Evolutionary conservation across 2,113 vertebrate genomes (phyloP).

Genomic region (Strix uralensis): DNA sequence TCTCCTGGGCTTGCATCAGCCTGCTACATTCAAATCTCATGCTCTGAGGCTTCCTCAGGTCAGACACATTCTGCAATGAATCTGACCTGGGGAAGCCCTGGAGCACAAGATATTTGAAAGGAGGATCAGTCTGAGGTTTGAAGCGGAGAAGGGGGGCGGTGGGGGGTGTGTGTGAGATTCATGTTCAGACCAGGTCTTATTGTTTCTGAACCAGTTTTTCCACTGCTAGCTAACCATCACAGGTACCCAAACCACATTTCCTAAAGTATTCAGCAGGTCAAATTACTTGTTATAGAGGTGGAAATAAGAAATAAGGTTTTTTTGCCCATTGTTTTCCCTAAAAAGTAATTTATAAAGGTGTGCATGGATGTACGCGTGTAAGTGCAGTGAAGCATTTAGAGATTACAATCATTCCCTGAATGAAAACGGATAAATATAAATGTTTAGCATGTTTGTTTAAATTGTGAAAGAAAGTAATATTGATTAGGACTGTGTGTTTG

Average conservation of each 20-base stretch:
- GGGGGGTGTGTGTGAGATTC: slow-evolving; percentile 28
- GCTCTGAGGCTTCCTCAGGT: slow-evolving; percentile 71
- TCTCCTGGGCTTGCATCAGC: slow-evolving; percentile 63
- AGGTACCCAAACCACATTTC: slow-evolving; percentile 54
- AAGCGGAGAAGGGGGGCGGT: slow-evolving; percentile 11
- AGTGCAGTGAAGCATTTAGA: slow-evolving; percentile 58
- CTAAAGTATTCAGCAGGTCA: slow-evolving; percentile 57
- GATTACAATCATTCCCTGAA: slow-evolving; percentile 32
- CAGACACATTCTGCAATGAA: slow-evolving; percentile 68
- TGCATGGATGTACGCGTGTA: background rate
- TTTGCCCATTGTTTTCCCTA: slow-evolving; percentile 36
- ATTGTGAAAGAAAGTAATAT: slow-evolving; percentile 69
- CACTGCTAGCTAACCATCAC: slow-evolving; percentile 48
- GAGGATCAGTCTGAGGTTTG: slow-evolving; percentile 69
- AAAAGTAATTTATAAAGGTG: slow-evolving; percentile 58
- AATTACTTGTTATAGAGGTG: slow-evolving; percentile 40
- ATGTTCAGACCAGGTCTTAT: slow-evolving; percentile 68
- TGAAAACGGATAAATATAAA: slow-evolving; percentile 63
- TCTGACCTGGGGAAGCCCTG: slow-evolving; percentile 73
- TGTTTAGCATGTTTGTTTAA: slow-evolving; percentile 69
- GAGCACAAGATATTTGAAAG: slow-evolving; percentile 70
- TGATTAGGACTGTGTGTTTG: slow-evolving; percentile 73
- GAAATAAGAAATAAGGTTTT: background rate
- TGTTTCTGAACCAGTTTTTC: slow-evolving; percentile 73
- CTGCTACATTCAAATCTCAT: slow-evolving; percentile 68